phyloP scores from a whole-genome alignment of 2,888 invertebrate species.

The Stenoptilia bipunctidactyla region DNA sequence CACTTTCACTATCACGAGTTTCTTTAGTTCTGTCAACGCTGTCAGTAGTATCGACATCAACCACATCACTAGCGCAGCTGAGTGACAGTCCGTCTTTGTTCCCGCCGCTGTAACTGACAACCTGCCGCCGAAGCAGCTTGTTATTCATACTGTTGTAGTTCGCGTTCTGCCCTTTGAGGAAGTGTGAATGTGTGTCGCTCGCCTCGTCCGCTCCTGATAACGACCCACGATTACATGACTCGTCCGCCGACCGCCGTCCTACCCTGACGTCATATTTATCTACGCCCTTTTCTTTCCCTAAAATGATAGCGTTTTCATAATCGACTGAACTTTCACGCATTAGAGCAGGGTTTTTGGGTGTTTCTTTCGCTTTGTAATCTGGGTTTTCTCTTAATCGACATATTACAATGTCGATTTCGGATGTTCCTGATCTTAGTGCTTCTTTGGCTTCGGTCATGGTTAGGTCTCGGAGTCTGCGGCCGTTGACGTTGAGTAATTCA shows the following conservation, averaged over 20 bases:
- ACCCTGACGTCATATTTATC: conserved; percentile 73
- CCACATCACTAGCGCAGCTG: conserved; percentile 49
- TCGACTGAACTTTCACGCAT: conserved; percentile 80
- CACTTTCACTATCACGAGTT: conserved; percentile 45
- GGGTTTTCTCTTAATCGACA: conserved; percentile 60
- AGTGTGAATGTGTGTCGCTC: conserved; percentile 64
- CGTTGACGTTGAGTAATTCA: conserved; percentile 80
- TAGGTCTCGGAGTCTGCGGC: conserved; percentile 75
- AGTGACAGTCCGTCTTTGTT: conserved; percentile 53
- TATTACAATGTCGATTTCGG: conserved; percentile 77
- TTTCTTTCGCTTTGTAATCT: conserved; percentile 30
- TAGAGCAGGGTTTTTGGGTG: conserved; percentile 30
- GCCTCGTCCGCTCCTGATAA: conserved; percentile 59
- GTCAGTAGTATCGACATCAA: conserved; percentile 53
- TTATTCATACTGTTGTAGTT: conserved; percentile 74
- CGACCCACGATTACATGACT: conserved; percentile 58
- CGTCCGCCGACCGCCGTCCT: conserved; percentile 76
- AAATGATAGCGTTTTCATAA: conserved; percentile 74
- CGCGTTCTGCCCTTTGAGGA: conserved; percentile 73
- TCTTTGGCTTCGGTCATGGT: conserved; percentile 76
- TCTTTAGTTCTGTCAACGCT: conserved; percentile 37
- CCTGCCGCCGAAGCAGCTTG: conserved; percentile 68
- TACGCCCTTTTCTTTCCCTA: conserved; percentile 60
- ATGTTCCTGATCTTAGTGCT: conserved; percentile 72
- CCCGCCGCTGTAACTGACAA: conserved; percentile 66